Evolutionary conservation across 2,113 vertebrate species (phyloP).

Genomic region (Tetraodon nigroviridis): DNA sequence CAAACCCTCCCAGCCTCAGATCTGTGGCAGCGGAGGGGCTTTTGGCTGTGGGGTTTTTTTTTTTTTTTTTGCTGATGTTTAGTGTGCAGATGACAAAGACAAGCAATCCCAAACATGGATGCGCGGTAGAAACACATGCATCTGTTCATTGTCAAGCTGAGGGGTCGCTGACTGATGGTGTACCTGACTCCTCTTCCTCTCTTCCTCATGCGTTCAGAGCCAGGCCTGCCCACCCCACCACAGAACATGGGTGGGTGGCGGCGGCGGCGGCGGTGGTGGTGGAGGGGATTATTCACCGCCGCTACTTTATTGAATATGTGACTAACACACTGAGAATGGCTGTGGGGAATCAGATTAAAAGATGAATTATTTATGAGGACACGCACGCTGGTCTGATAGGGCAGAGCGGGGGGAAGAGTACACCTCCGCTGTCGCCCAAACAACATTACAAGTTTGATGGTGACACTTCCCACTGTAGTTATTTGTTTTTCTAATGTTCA

Average conservation of each 20-base stretch:
- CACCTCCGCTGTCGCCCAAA: constrained; percentile 67
- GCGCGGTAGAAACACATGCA: constrained; percentile 39
- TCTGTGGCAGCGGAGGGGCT: constrained; percentile 14
- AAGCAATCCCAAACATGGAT: constrained; percentile 48
- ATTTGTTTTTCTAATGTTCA: constrained; percentile 68
- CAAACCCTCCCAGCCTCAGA: constrained; percentile 16
- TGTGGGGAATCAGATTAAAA: constrained; percentile 77
- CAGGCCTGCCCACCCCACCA: constrained; percentile 7
- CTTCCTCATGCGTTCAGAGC: constrained; percentile 22
- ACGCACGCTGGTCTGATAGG: constrained; percentile 57
- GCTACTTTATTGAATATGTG: constrained; percentile 74
- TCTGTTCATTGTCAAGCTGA: constrained; percentile 64
- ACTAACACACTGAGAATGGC: constrained; percentile 73
- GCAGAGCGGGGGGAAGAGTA: constrained; percentile 54
- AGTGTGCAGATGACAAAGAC: constrained; percentile 41
- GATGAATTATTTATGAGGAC: constrained; percentile 77
- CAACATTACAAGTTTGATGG: constrained; percentile 71
- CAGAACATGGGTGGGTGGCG: constrained; percentile 20
- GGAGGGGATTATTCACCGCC: constrained; percentile 63
- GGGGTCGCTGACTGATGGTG: constrained; percentile 64
- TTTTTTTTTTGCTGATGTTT: constrained; percentile 11
- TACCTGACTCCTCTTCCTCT: constrained; percentile 33
- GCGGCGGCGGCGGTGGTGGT: neutral
- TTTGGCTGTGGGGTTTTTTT: constrained; percentile 7
- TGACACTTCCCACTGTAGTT: constrained; percentile 65